A percentile compares a stretch with the other conserved stretches of the same genome.
phyloP scores from a whole-genome alignment of 2,113 vertebrate genomes.

The Pithys albifrons region DNA sequence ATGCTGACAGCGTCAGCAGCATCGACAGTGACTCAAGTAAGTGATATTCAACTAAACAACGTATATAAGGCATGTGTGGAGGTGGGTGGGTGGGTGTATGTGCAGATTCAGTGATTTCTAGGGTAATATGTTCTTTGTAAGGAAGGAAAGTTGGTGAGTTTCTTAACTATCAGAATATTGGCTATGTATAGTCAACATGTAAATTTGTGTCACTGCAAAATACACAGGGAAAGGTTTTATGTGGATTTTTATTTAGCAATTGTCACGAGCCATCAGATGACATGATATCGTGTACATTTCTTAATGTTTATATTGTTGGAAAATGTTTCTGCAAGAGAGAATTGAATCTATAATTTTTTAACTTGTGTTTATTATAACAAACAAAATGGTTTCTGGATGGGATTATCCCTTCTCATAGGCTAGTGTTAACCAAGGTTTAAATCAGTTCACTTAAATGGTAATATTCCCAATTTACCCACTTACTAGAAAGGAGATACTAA shows the following conservation, averaged over 20 bases:
- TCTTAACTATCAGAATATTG: background rate
- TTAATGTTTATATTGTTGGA: background rate
- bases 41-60: conserved; percentile 6
- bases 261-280: background rate
- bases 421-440: background rate
- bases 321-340: background rate
- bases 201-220: background rate
- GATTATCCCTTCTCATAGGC: background rate
- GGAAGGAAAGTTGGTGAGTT: background rate
- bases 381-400: background rate
- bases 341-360: background rate
- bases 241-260: background rate
- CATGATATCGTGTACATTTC: accelerated
- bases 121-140: background rate
- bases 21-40: conserved; percentile 86
- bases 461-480: background rate
- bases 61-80: background rate
- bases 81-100: background rate
- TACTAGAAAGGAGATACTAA: background rate
- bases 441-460: background rate
- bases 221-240: background rate
- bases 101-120: background rate
- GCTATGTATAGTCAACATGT: background rate
- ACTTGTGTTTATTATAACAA: background rate
- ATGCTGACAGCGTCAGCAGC: conserved; percentile 85